Evolutionary conservation across 2,113 vertebrate genomes (phyloP).

Genomic region (Anolis sagrei): DNA sequence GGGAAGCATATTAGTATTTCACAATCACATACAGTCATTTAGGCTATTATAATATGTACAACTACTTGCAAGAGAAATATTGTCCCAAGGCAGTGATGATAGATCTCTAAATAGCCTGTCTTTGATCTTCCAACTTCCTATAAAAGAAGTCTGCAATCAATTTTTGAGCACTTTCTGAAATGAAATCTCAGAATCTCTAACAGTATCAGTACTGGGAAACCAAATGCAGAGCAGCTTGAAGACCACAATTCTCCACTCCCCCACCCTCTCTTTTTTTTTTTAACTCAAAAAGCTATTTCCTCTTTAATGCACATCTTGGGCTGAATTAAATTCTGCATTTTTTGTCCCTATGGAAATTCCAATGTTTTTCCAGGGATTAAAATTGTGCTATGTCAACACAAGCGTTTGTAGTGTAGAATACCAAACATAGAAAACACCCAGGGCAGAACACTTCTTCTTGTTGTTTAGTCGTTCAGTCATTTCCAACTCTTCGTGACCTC

Average conservation of each 20-base stretch:
- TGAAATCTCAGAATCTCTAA: not conserved
- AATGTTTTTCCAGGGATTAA: too few relatives aligned
- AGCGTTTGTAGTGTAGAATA: too few relatives aligned
- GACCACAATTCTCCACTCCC: not conserved
- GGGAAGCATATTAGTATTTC: not conserved
- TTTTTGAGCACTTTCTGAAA: not conserved
- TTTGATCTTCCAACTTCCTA: not conserved
- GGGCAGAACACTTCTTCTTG: too few relatives aligned
- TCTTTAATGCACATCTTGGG: not conserved
- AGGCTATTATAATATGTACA: not conserved
- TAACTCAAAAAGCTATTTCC: not conserved
- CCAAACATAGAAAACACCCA: too few relatives aligned
- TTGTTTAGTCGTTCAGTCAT: too few relatives aligned
- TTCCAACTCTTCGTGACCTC: too few relatives aligned
- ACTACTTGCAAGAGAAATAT: not conserved
- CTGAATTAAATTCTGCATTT: too few relatives aligned
- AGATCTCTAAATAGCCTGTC: not conserved
- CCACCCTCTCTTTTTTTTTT: too few relatives aligned
- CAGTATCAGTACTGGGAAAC: not conserved
- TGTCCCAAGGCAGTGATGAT: not conserved
- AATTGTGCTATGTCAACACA: too few relatives aligned
- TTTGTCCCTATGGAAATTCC: too few relatives aligned
- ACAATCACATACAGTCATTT: not conserved
- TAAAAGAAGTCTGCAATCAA: slow-evolving; percentile 8
- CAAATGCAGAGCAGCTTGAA: not conserved